Evolutionary conservation across 2,888 invertebrate genomes (phyloP).

Genomic region (Eucriotettix oculatus): DNA sequence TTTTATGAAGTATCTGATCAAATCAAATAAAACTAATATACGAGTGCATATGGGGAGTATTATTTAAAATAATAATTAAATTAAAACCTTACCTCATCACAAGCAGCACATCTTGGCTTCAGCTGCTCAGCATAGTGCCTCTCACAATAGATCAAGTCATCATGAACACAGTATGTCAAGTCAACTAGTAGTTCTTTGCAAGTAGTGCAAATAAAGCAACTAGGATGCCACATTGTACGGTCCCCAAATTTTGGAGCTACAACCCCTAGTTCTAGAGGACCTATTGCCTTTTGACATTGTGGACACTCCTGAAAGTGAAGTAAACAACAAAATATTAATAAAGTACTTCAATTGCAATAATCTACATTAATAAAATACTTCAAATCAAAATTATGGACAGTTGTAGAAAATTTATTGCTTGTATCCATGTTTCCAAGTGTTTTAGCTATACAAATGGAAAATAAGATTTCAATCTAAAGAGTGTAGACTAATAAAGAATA

Average conservation of each 20-base stretch:
- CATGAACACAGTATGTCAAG: constrained; percentile 85
- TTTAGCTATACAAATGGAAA: too few species aligned
- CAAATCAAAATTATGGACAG: background rate
- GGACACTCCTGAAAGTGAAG: constrained; percentile 50
- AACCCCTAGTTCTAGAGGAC: constrained; percentile 66
- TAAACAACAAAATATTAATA: background rate
- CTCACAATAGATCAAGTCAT: constrained; percentile 77
- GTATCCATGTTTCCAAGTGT: too few species aligned
- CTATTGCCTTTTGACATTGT: constrained; percentile 64
- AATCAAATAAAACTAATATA: too few species aligned
- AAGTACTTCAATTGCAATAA: background rate
- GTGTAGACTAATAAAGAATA: too few species aligned
- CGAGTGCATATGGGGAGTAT: too few species aligned
- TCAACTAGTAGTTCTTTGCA: constrained; percentile 91
- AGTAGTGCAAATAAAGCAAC: constrained; percentile 77
- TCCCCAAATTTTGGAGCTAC: constrained; percentile 69
- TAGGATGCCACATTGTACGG: constrained; percentile 66
- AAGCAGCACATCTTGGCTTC: constrained; percentile 89
- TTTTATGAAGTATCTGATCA: too few species aligned
- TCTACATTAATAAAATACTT: background rate
- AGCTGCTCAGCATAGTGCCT: constrained; percentile 92
- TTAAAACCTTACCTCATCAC: constrained; percentile 77
- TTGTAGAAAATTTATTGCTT: background rate
- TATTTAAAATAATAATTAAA: too few species aligned
- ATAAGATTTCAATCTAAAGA: too few species aligned